phyloP scores from a whole-genome alignment of 2,797 vertebrate genomes.

The Alosa sapidissima region DNA sequence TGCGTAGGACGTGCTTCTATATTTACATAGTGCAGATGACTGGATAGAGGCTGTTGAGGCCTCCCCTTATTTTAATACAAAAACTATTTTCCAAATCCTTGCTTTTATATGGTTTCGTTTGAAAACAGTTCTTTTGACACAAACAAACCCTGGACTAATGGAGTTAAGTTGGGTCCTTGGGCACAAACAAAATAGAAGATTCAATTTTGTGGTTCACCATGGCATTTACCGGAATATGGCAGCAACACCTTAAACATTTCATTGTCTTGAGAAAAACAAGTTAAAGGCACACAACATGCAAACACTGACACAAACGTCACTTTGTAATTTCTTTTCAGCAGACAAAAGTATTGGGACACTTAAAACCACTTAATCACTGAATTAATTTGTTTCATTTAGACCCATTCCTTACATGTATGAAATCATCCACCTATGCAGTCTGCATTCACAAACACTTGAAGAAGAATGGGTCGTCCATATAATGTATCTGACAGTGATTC shows the following conservation, averaged over 20 bases:
- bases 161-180: constrained; percentile 50
- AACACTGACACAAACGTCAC: neutral
- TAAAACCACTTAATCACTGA: no score
- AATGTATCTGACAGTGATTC: neutral
- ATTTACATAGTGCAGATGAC: constrained; percentile 64
- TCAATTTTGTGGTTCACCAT: constrained; percentile 53
- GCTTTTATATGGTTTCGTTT: constrained; percentile 32
- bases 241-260: constrained; percentile 10
- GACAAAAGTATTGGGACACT: no score
- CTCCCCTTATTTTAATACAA: constrained; percentile 53
- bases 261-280: neutral
- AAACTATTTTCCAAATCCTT: constrained; percentile 38
- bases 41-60: constrained; percentile 55
- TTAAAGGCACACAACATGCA: neutral
- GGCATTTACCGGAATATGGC: constrained; percentile 5
- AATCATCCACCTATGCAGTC: no score
- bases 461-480: no score
- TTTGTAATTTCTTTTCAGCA: neutral
- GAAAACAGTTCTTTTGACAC: constrained; percentile 9
- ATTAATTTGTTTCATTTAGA: no score
- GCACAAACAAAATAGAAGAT: constrained; percentile 45
- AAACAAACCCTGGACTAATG: constrained; percentile 28
- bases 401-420: no score
- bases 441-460: no score
- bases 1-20: constrained; percentile 52